Evolutionary conservation across 2,113 vertebrate species (phyloP), one percentile per base, ranked within the genome.

Genomic region (Crypturellus undulatus): DNA sequence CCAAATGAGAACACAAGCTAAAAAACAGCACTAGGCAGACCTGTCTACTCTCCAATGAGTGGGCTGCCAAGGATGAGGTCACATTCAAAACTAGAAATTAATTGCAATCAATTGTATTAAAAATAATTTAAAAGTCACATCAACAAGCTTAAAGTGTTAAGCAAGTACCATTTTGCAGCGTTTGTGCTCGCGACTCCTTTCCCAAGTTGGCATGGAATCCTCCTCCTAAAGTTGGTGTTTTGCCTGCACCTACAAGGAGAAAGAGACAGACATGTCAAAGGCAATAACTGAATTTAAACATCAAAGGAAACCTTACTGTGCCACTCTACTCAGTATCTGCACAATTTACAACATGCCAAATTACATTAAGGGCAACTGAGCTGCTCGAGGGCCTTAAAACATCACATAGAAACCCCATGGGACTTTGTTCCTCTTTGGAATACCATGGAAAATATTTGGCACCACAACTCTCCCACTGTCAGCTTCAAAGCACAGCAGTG

Each of bases 181-280:
- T 99, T 96, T 99, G 98, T 6, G 99, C 99, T 84, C 99, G 96
- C 6, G 99, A 99, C 97, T 99, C 99, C 75, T 98, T 98, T 25
- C 99, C 99, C 78, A 98, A 88, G 14, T 98, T 98, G 47, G 98
- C 95, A 1, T 98, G 97, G 97, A 99, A 99, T 51, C 97, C 98
- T 34, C 98, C 98, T 63, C 99, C 99, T 92, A 99, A 97, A 2
- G 98, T 96, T 0, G 98, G 98, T 81, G 96, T 97, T 93, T 98
- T 98, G 60, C 98, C 98, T 28, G 98, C 97, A 90, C 97, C 99
- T 99, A 65, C 83, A 10, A 65, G 71, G 38, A 45, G 17, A 56
- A 51, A 65, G 20, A 43, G 7, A 67, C 38, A 77, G 18, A 34
- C n/a, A 73, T 3, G 84, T 96, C 67, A 97, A 79, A 96, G 34